Evolutionary conservation across 2,888 invertebrate genomes (phyloP).

Genomic region (Rhynchonema sp.): DNA sequence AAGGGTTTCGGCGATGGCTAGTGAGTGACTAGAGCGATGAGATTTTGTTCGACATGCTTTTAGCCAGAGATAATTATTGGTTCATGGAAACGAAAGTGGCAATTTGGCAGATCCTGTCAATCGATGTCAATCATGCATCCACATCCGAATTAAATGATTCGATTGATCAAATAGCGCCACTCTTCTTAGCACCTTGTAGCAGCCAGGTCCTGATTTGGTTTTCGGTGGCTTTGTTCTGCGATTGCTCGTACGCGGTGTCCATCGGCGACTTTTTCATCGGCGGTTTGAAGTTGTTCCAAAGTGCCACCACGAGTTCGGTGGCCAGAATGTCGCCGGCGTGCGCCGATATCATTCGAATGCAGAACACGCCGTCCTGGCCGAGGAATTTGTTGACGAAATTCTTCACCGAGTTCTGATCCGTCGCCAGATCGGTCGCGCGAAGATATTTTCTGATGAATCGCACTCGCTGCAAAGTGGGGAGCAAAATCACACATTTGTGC

Average conservation of each 20-base stretch:
- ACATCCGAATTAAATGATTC: too few relatives aligned
- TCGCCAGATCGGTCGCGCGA: conserved; percentile 27
- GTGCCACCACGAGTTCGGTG: conserved; percentile 25
- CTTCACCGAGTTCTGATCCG: conserved; percentile 25
- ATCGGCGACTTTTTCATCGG: background rate
- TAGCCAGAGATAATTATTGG: too few relatives aligned
- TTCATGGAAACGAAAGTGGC: too few relatives aligned
- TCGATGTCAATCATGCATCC: too few relatives aligned
- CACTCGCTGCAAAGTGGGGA: conserved; percentile 19
- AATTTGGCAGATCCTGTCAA: too few relatives aligned
- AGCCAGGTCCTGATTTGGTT: background rate
- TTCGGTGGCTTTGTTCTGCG: background rate
- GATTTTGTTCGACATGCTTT: too few relatives aligned
- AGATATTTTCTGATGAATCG: conserved; percentile 27
- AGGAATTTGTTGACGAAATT: conserved; percentile 29
- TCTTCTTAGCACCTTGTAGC: background rate
- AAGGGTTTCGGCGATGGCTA: too few relatives aligned
- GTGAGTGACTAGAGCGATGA: too few relatives aligned
- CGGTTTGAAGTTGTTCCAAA: conserved; percentile 27
- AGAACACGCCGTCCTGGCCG: conserved; percentile 27
- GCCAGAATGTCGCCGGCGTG: conserved; percentile 29
- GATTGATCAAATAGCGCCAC: background rate
- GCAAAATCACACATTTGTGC: too few relatives aligned
- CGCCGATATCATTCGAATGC: conserved; percentile 28
- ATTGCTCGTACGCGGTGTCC: background rate